Evolutionary conservation across 2,797 vertebrate genomes (phyloP).

Genomic region (Diglossa cyanea): DNA sequence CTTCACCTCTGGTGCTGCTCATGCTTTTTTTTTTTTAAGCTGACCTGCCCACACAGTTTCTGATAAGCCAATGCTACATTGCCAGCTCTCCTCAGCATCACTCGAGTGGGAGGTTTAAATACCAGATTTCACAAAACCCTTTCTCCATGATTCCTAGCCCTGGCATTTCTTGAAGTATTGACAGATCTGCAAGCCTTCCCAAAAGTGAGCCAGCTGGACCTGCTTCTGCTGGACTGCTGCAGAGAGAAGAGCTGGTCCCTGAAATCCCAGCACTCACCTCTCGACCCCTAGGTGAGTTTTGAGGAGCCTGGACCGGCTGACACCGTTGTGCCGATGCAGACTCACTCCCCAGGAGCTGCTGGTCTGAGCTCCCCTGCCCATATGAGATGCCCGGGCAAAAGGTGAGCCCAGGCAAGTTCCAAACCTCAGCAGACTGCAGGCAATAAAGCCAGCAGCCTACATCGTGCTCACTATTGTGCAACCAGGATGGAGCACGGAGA

Average conservation of each 20-base stretch:
- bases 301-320: not conserved
- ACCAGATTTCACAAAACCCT: constrained; percentile 4
- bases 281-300: not conserved
- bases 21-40: not conserved
- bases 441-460: not conserved
- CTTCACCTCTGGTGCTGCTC: not conserved
- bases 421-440: not conserved
- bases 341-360: not conserved
- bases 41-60: constrained; percentile 14
- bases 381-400: not conserved
- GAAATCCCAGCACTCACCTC: not conserved
- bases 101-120: constrained; percentile 42
- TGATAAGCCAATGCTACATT: constrained; percentile 28
- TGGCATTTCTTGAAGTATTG: not conserved
- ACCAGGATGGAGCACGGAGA: not conserved
- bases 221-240: not conserved
- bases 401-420: not conserved
- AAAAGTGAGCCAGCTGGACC: not conserved
- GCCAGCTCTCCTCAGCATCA: constrained; percentile 46
- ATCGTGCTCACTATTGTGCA: not conserved
- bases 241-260: not conserved
- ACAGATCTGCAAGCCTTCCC: not conserved
- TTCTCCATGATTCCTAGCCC: not conserved
- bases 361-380: not conserved
- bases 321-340: fast-evolving